These are phyloP conservation scores for Acheta domesticus DNA, from an alignment of 2,888 invertebrate species.

Conservation along the genomic window DNA sequence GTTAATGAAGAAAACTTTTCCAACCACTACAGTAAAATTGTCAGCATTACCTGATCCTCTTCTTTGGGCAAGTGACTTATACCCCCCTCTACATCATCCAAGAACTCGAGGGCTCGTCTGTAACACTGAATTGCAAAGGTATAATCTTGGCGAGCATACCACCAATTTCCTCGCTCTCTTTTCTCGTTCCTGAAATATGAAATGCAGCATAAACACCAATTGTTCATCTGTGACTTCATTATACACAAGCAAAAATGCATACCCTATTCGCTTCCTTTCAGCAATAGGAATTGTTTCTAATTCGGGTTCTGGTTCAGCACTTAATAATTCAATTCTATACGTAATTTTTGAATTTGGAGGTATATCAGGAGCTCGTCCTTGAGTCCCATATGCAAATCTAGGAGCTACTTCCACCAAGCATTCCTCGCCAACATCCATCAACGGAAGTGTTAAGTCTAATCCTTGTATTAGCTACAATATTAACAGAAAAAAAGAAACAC, in stretches of 20 bases:
- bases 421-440: constrained; percentile 81
- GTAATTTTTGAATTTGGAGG: constrained; percentile 63
- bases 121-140: constrained; percentile 82
- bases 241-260: constrained; percentile 39
- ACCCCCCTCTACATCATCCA: constrained; percentile 67
- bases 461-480: constrained; percentile 60
- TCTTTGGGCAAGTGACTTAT: constrained; percentile 46
- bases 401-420: constrained; percentile 69
- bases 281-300: constrained; percentile 62
- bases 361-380: constrained; percentile 67
- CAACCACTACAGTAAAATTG: no score
- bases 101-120: constrained; percentile 74
- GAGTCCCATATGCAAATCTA: constrained; percentile 77
- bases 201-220: no score
- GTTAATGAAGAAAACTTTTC: no score
- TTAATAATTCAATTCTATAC: constrained; percentile 69
- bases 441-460: constrained; percentile 75
- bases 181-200: constrained; percentile 59
- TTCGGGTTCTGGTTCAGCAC: constrained; percentile 58
- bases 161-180: constrained; percentile 85
- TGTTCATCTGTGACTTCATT: not conserved
- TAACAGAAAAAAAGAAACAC: not conserved
- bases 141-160: constrained; percentile 79
- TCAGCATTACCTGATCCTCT: not conserved
- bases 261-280: constrained; percentile 75